phyloP scores from a whole-genome alignment of 1,140 invertebrate species.

The Ceratina calcarata region DNA sequence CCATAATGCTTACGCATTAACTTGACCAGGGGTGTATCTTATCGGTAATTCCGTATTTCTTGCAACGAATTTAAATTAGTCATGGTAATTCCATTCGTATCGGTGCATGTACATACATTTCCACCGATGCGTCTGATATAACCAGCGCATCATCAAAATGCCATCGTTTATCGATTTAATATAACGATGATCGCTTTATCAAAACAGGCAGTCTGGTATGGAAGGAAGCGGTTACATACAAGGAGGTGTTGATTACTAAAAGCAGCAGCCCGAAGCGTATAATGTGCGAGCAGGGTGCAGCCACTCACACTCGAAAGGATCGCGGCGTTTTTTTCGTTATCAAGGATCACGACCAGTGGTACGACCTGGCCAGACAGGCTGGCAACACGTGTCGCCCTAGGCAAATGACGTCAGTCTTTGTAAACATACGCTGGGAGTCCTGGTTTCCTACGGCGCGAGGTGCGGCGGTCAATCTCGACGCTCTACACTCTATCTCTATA shows the following conservation, averaged over 20 bases:
- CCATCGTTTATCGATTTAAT: constrained; percentile 15
- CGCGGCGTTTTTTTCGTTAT: constrained; percentile 52
- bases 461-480: constrained; percentile 33
- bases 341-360: constrained; percentile 59
- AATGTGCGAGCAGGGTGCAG: background rate
- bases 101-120: background rate
- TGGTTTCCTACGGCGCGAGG: constrained; percentile 47
- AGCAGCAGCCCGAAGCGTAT: constrained; percentile 6
- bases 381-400: constrained; percentile 61
- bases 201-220: background rate
- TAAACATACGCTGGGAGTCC: constrained; percentile 56
- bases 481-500: background rate
- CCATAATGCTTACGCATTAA: no score
- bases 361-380: constrained; percentile 66
- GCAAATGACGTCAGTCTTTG: constrained; percentile 66
- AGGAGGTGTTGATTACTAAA: constrained; percentile 50
- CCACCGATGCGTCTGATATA: background rate
- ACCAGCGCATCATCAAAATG: background rate
- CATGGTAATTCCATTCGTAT: no score
- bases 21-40: no score
- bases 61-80: no score
- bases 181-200: constrained; percentile 28
- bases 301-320: constrained; percentile 35
- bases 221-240: background rate
- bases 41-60: no score